Percentiles rank a stretch among this genome's conserved stretches.
These are phyloP conservation scores for Apostichopus parvimensis DNA, from an alignment of 35 echinoderm and acorn worm genomes.

Conservation along the genomic window DNA sequence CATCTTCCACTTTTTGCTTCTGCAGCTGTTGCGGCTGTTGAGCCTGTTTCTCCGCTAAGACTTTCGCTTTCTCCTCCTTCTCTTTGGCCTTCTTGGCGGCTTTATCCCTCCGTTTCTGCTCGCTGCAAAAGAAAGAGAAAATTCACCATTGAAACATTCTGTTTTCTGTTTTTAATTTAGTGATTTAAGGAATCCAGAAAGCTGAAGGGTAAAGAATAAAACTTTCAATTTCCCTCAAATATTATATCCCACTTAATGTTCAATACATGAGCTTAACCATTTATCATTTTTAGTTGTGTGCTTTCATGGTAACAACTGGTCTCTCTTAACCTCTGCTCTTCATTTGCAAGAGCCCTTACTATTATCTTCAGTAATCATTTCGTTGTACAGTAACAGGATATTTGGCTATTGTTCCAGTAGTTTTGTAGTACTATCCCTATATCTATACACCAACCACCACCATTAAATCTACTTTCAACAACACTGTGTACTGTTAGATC, in stretches of 20 bases:
- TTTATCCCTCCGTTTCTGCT: conserved; percentile 92
- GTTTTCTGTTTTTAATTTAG: neutral
- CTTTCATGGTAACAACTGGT: neutral
- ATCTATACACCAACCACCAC: too few relatives aligned
- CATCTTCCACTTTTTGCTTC: conserved; percentile 72
- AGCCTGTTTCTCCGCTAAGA: conserved; percentile 44
- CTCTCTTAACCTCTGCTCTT: too few relatives aligned
- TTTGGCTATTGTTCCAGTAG: neutral
- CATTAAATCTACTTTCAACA: too few relatives aligned
- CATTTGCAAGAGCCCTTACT: too few relatives aligned
- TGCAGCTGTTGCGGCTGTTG: conserved; percentile 17
- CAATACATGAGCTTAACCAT: too few relatives aligned
- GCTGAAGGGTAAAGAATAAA: neutral
- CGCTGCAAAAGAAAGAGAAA: conserved; percentile 48
- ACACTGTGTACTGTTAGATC: too few relatives aligned
- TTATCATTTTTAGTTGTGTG: neutral
- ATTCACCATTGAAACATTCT: neutral
- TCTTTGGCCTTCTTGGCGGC: conserved; percentile 96
- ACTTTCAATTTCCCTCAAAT: neutral
- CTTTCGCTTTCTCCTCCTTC: conserved; percentile 94
- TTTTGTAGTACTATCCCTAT: too few relatives aligned
- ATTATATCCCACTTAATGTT: neutral
- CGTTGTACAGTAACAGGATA: neutral
- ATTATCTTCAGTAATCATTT: too few relatives aligned
- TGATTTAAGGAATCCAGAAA: neutral